These are phyloP conservation scores for Phyllostomus discolor DNA, from an alignment of 2,113 vertebrate species.

Conservation along the genomic window DNA sequence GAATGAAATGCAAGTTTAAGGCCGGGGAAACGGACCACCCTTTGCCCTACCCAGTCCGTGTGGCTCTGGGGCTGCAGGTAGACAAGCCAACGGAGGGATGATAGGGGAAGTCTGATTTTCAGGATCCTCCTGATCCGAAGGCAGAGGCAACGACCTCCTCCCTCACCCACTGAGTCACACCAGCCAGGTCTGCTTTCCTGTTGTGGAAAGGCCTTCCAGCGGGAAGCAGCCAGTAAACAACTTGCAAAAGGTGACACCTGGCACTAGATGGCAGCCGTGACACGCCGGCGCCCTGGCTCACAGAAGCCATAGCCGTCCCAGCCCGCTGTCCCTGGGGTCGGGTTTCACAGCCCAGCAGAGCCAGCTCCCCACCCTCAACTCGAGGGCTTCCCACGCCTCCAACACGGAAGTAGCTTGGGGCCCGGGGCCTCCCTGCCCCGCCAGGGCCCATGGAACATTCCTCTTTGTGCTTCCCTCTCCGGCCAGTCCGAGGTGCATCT, in stretches of 20 bases:
- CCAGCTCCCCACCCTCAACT: neutral
- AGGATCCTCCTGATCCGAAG: neutral
- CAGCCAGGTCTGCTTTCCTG: no score
- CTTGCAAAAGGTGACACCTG: neutral
- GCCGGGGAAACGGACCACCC: neutral
- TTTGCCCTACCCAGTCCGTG: neutral
- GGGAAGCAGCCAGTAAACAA: constrained; percentile 20
- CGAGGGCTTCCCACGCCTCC: neutral
- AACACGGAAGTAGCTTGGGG: neutral
- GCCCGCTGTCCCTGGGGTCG: neutral
- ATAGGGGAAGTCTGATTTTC: neutral
- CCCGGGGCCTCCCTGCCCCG: neutral
- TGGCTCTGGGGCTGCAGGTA: neutral
- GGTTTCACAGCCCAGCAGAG: neutral
- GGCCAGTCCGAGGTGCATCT: neutral
- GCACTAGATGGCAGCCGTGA: constrained; percentile 46
- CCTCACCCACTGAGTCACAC: no score
- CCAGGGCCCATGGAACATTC: neutral
- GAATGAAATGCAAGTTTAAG: neutral
- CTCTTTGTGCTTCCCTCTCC: neutral
- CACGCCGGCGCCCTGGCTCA: neutral
- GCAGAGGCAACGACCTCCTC: neutral
- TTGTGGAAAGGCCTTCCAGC: neutral
- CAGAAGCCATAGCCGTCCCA: rapidly evolving
- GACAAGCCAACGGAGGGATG: neutral